Conservation (phyloP, 30 jellyfish, hydroid and myxozoan species). For the Aurelia aurita complex sp. Pacific region DNA sequence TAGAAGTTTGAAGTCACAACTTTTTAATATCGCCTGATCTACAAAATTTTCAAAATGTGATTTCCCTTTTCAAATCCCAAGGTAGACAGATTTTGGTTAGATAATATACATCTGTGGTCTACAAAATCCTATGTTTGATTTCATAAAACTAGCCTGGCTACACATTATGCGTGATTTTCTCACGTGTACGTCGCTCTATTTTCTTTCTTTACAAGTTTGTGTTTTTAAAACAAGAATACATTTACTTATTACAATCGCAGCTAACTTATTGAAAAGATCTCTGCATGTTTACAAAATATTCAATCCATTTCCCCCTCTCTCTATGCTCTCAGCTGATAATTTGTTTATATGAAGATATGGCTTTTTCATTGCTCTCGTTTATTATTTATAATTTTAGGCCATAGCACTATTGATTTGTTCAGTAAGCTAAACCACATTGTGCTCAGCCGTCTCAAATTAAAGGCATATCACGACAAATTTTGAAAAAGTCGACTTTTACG, state of each 20-base stretch:
- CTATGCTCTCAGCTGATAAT: slow-evolving; percentile 42
- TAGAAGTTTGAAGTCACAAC: too few species aligned
- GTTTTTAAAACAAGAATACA: slow-evolving; percentile 45
- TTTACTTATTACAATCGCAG: slow-evolving; percentile 39
- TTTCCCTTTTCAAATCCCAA: too few species aligned
- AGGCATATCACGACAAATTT: slow-evolving; percentile 46
- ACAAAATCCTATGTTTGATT: too few species aligned
- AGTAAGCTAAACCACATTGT: slow-evolving; percentile 41
- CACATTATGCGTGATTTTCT: neutral
- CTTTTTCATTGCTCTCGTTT: slow-evolving; percentile 14
- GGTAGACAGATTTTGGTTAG: too few species aligned
- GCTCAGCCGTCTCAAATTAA: slow-evolving; percentile 45
- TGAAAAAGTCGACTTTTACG: slow-evolving; percentile 13
- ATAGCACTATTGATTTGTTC: slow-evolving; percentile 3
- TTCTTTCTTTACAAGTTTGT: slow-evolving; percentile 24
- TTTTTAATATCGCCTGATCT: too few species aligned
- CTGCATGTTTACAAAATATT: slow-evolving; percentile 36
- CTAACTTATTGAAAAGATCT: slow-evolving; percentile 30
- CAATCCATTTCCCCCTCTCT: slow-evolving; percentile 43
- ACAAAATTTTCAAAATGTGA: too few species aligned
- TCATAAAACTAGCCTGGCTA: too few species aligned
- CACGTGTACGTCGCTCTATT: slow-evolving; percentile 5
- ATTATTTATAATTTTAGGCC: slow-evolving; percentile 20
- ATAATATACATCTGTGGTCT: too few species aligned
- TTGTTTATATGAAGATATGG: slow-evolving; percentile 40